Conservation (phyloP, 2,113 vertebrate genomes). For the Scatophagus argus region DNA sequence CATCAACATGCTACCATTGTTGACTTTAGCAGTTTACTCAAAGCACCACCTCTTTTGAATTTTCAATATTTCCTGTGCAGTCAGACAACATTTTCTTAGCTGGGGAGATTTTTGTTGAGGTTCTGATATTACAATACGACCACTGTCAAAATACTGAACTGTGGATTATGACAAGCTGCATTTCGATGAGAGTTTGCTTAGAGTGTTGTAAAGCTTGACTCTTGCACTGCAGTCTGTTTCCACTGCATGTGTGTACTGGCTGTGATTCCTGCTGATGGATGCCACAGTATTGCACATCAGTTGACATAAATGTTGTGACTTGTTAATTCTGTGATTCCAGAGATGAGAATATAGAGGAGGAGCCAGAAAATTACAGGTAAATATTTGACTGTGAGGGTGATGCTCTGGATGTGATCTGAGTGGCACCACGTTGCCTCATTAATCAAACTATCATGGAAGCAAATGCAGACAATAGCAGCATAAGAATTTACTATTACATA, state of each 20-base stretch:
- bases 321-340: constrained; percentile 77
- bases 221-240: constrained; percentile 19
- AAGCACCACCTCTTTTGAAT: neutral
- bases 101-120: neutral
- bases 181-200: constrained; percentile 15
- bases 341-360: constrained; percentile 70
- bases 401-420: constrained; percentile 48
- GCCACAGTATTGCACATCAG: constrained; percentile 17
- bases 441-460: constrained; percentile 7
- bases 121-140: neutral
- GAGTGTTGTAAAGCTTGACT: constrained; percentile 16
- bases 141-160: neutral
- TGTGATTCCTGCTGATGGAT: constrained; percentile 14
- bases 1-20: neutral
- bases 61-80: neutral
- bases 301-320: constrained; percentile 52
- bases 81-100: neutral
- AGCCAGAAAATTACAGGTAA: constrained; percentile 73
- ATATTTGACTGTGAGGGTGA: constrained; percentile 42
- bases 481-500: no score
- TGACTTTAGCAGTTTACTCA: neutral
- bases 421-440: constrained; percentile 38
- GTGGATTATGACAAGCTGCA: constrained; percentile 11
- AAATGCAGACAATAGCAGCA: constrained; percentile 6
- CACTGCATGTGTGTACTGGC: constrained; percentile 45